A percentile compares a stretch with the other conserved stretches of the same genome.
These are phyloP conservation scores for Columba janthina DNA, from an alignment of 2,113 vertebrate genomes.

Conservation along the genomic window DNA sequence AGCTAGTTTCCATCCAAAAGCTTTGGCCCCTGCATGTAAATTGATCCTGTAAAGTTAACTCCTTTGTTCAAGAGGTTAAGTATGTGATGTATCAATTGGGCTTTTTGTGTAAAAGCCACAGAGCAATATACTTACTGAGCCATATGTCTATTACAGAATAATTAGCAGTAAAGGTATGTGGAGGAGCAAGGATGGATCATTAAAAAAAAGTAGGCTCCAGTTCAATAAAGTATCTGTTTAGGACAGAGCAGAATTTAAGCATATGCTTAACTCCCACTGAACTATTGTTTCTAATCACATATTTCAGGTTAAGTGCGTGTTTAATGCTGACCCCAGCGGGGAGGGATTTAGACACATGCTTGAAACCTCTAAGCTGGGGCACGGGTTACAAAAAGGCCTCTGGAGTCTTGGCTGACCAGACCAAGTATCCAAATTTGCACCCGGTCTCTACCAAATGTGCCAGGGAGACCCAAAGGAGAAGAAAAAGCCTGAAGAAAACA, in stretches of 20 bases:
- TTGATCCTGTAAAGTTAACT: slow-evolving; percentile 59
- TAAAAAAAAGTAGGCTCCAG: neutral
- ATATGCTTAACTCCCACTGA: slow-evolving; percentile 5
- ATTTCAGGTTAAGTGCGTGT: neutral
- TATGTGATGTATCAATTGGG: slow-evolving; percentile 29
- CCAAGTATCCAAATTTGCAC: neutral
- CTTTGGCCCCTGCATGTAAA: slow-evolving; percentile 46
- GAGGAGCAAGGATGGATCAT: slow-evolving; percentile 8
- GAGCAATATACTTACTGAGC: neutral
- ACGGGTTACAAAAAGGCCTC: neutral
- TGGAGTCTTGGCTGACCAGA: neutral
- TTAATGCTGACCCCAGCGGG: neutral
- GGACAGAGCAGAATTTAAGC: slow-evolving; percentile 12
- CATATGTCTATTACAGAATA: neutral
- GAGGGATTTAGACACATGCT: neutral
- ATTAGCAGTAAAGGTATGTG: neutral
- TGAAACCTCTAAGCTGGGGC: neutral
- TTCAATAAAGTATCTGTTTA: slow-evolving; percentile 45
- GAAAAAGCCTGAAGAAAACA: neutral
- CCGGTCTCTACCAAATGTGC: rapidly evolving
- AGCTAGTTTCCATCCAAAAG: slow-evolving; percentile 58
- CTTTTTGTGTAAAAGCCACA: slow-evolving; percentile 28
- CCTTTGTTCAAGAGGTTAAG: slow-evolving; percentile 59
- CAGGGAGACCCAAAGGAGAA: neutral
- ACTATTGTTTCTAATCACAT: slow-evolving; percentile 17